Percentiles rank a stretch among this genome's conserved stretches.
Evolutionary conservation across 2,888 invertebrate species (phyloP).

Genomic region (Teleiodes luculella): DNA sequence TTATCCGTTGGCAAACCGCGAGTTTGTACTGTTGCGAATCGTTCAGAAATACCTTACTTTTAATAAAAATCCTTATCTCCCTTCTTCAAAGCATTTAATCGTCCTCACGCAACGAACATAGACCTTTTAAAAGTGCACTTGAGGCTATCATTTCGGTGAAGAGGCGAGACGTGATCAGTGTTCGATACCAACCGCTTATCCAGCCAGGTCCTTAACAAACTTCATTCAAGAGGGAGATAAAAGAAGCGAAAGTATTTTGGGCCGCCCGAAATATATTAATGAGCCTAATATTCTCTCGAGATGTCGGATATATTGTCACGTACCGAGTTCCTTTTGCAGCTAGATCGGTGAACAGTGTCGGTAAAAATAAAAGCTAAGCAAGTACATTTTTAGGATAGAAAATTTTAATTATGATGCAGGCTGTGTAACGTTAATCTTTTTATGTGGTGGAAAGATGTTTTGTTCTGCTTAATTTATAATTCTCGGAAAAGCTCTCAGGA

Average conservation of each 20-base stretch:
- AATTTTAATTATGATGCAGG: too few species aligned
- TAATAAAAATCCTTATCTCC: too few species aligned
- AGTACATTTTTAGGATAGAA: too few species aligned
- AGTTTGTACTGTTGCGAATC: too few species aligned
- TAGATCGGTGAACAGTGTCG: background rate
- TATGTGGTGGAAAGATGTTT: too few species aligned
- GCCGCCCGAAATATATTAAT: conserved; percentile 1
- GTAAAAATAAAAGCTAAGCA: too few species aligned
- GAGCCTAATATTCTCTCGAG: conserved; percentile 1
- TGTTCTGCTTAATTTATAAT: too few species aligned
- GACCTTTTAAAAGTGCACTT: background rate
- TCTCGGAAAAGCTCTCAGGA: too few species aligned
- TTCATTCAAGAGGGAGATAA: conserved; percentile 19
- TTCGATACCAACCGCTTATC: conserved; percentile 34
- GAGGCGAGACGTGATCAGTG: conserved; percentile 51
- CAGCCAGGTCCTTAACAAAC: conserved; percentile 2
- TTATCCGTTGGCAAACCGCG: too few species aligned
- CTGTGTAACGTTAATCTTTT: too few species aligned
- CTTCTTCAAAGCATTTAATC: too few species aligned
- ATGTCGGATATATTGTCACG: background rate
- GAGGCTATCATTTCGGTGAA: conserved; percentile 31
- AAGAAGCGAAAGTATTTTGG: conserved; percentile 11
- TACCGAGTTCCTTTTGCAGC: background rate
- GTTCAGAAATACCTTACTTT: too few species aligned
- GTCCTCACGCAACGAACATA: background rate